phyloP scores from a whole-genome alignment of 2,888 invertebrate species.

The Napeogenes sylphis region DNA sequence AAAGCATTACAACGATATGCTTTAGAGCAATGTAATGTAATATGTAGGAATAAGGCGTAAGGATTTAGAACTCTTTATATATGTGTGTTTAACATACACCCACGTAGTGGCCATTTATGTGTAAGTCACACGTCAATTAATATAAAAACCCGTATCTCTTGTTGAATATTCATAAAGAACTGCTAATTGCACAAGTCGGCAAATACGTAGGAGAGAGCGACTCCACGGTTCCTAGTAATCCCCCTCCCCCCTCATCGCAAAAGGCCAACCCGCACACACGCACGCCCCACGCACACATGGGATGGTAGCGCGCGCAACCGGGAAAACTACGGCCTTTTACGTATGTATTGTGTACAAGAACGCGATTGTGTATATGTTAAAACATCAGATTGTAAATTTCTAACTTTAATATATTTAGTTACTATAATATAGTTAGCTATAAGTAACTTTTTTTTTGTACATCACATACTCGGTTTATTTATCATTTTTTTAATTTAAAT shows the following conservation, averaged over 20 bases:
- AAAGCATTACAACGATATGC: too few species aligned
- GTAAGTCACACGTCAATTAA: slow-evolving; percentile 69
- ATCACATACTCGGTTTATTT: too few species aligned
- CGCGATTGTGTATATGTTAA: slow-evolving; percentile 49
- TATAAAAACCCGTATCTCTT: slow-evolving; percentile 65
- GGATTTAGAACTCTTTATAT: slow-evolving; percentile 2
- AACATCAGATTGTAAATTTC: background rate
- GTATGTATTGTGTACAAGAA: slow-evolving; percentile 73
- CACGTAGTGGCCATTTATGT: slow-evolving; percentile 30
- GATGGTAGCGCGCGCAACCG: slow-evolving; percentile 67
- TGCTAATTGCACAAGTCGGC: slow-evolving; percentile 76
- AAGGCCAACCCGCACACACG: slow-evolving; percentile 61
- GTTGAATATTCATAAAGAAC: slow-evolving; percentile 76
- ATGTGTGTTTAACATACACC: slow-evolving; percentile 28
- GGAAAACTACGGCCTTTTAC: slow-evolving; percentile 76
- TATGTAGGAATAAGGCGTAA: too few species aligned
- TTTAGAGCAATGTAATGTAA: too few species aligned
- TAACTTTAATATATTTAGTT: background rate
- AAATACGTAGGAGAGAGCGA: slow-evolving; percentile 69
- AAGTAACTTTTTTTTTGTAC: too few species aligned
- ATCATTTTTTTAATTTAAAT: too few species aligned
- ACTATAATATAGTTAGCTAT: too few species aligned
- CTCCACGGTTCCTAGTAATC: slow-evolving; percentile 61
- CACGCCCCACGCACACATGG: slow-evolving; percentile 46
- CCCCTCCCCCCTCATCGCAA: slow-evolving; percentile 50